Evolutionary conservation across 2,888 invertebrate species (phyloP).

Genomic region (Parnassius apollo): DNA sequence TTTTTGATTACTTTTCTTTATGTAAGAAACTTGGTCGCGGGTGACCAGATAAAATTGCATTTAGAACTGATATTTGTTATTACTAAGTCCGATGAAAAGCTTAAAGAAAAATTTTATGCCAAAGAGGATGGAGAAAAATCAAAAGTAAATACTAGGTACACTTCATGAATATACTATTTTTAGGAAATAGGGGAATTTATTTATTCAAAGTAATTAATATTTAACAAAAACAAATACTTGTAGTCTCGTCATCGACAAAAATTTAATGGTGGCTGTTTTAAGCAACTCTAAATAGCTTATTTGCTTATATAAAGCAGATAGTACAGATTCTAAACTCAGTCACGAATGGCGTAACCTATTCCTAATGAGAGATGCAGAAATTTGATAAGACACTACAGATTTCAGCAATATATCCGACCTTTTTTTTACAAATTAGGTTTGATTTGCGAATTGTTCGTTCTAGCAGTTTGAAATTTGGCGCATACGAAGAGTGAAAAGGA

Average conservation of each 20-base stretch:
- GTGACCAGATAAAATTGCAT: too few species aligned
- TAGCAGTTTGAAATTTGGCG: too few species aligned
- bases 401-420: not conserved
- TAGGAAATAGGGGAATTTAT: too few species aligned
- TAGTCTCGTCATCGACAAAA: conserved; percentile 6
- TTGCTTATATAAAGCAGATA: conserved; percentile 15
- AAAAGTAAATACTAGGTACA: not conserved
- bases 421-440: not conserved
- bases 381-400: not conserved
- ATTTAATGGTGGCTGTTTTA: conserved; percentile 3
- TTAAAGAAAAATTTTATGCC: too few species aligned
- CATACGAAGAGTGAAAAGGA: too few species aligned
- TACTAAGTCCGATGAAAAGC: too few species aligned
- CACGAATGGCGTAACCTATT: conserved; percentile 12
- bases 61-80: too few species aligned
- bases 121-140: conserved; percentile 2
- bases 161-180: too few species aligned
- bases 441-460: not conserved
- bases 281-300: conserved; percentile 6
- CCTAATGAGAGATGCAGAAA: conserved; percentile 12
- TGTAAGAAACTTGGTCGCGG: too few species aligned
- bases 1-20: too few species aligned
- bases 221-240: too few species aligned
- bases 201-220: too few species aligned
- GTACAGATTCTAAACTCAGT: conserved; percentile 9